These are phyloP conservation scores for Eulithis prunata DNA, from an alignment of 2,888 invertebrate genomes.

Conservation along the genomic window DNA sequence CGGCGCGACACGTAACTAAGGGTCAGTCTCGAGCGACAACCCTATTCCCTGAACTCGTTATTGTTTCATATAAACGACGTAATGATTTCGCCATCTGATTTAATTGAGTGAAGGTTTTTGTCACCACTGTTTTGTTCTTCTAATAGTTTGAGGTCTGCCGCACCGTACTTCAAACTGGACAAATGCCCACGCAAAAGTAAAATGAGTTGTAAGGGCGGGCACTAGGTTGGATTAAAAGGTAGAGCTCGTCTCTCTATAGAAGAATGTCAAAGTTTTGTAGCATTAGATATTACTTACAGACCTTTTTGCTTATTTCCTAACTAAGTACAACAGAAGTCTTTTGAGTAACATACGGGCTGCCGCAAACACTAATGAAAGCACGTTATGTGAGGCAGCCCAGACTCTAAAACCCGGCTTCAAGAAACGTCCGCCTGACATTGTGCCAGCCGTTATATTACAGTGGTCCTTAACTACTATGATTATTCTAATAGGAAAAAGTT, in stretches of 20 bases:
- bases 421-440: not conserved
- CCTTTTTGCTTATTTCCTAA: not conserved
- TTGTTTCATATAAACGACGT: constrained; percentile 63
- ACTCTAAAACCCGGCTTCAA: constrained; percentile 8
- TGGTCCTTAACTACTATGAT: not conserved
- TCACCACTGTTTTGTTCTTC: constrained; percentile 35
- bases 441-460: constrained; percentile 2
- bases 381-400: constrained; percentile 34
- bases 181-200: too few relatives aligned
- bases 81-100: constrained; percentile 58
- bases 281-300: not conserved
- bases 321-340: constrained; percentile 19
- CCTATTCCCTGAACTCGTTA: constrained; percentile 74
- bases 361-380: constrained; percentile 42
- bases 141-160: constrained; percentile 14
- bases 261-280: too few relatives aligned
- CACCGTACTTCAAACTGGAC: not conserved
- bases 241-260: too few relatives aligned
- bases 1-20: constrained; percentile 46
- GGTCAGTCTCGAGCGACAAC: constrained; percentile 59
- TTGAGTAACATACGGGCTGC: constrained; percentile 27
- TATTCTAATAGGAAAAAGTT: too few relatives aligned
- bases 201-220: too few relatives aligned
- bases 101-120: constrained; percentile 49
- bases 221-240: too few relatives aligned